These are phyloP conservation scores for Hypanus sabinus DNA, from an alignment of 2,113 vertebrate species.

Conservation along the genomic window DNA sequence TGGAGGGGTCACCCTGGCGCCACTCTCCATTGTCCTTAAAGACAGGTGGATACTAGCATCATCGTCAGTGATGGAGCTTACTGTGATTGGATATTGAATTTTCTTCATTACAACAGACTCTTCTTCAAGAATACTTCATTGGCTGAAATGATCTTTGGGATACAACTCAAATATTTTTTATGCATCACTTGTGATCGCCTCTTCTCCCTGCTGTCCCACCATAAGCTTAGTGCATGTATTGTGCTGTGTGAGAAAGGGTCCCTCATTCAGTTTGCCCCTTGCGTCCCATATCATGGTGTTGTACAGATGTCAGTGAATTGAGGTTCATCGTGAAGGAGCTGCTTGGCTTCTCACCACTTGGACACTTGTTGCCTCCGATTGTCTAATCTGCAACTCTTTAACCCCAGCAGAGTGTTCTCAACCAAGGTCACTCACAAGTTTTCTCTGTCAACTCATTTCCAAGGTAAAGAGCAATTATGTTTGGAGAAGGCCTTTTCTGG, in stretches of 20 bases:
- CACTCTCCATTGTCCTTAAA: no score
- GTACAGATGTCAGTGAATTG: background rate
- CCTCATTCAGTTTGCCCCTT: background rate
- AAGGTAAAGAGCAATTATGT: background rate
- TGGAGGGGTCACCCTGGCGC: no score
- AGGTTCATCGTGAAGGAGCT: background rate
- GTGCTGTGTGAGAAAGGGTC: background rate
- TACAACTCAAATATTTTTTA: no score
- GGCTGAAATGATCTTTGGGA: no score
- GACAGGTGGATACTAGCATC: no score
- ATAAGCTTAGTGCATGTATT: background rate
- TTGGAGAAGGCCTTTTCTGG: background rate
- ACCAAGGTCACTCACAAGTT: background rate
- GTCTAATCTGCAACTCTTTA: background rate
- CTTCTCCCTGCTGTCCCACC: no score
- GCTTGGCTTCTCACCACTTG: background rate
- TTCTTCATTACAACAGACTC: no score
- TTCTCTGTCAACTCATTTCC: background rate
- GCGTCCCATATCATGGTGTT: background rate
- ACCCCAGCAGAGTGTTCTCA: background rate
- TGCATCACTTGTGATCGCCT: background rate
- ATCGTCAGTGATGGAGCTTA: no score
- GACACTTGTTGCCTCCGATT: background rate
- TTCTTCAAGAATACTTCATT: no score
- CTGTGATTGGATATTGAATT: no score